phyloP scores from a whole-genome alignment of 2,888 invertebrate species.

The Sminthurinus aureus region DNA sequence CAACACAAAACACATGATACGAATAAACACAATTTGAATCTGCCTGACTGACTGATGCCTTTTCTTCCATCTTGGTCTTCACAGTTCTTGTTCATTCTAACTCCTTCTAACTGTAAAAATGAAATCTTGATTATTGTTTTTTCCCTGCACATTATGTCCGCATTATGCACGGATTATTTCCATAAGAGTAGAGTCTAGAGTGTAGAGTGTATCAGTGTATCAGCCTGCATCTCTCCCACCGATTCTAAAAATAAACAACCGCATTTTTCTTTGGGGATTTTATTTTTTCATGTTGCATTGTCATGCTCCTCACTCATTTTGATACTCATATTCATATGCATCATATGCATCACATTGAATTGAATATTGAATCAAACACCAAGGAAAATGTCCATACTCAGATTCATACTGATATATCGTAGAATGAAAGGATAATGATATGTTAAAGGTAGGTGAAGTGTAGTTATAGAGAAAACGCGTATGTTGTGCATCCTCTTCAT shows the following conservation, averaged over 20 bases:
- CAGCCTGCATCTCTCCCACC: neutral
- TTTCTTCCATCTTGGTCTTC: too few relatives aligned
- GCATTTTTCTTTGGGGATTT: slow-evolving; percentile 13
- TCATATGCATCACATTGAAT: too few relatives aligned
- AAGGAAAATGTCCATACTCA: too few relatives aligned
- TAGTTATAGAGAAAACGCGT: too few relatives aligned
- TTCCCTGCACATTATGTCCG: neutral
- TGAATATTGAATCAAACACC: too few relatives aligned
- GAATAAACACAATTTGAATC: neutral
- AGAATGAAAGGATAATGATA: too few relatives aligned
- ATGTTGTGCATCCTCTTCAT: too few relatives aligned
- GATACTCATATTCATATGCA: neutral
- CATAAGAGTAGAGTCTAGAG: too few relatives aligned
- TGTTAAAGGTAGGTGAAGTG: too few relatives aligned
- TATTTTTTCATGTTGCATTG: neutral
- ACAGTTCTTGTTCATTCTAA: neutral
- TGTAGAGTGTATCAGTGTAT: neutral
- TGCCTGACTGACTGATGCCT: slow-evolving; percentile 3
- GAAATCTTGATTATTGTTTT: slow-evolving; percentile 40
- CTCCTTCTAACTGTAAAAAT: slow-evolving; percentile 41
- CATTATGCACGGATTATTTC: neutral
- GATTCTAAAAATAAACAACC: slow-evolving; percentile 37
- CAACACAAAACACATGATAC: too few relatives aligned
- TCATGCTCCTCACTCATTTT: slow-evolving; percentile 11
- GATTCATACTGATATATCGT: too few relatives aligned